These are phyloP conservation scores for Adelphocoris suturalis DNA, from an alignment of 2,888 invertebrate genomes.

Conservation along the genomic window DNA sequence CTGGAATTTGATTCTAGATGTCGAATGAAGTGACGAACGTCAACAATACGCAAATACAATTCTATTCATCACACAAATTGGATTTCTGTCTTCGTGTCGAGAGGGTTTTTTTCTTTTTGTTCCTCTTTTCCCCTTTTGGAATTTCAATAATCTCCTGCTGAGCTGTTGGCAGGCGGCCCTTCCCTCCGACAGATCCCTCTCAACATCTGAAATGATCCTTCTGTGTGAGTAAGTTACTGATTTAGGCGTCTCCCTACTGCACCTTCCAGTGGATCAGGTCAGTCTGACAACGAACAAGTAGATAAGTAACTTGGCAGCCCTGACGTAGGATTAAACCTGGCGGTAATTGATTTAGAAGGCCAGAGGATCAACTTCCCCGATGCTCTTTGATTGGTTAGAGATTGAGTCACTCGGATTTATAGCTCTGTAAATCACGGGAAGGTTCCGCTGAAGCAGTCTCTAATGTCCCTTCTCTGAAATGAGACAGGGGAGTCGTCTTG, in stretches of 20 bases:
- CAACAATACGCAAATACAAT: slow-evolving; percentile 34
- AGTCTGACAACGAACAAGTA: not conserved
- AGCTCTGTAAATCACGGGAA: slow-evolving; percentile 51
- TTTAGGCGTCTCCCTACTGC: slow-evolving; percentile 40
- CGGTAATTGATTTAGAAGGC: slow-evolving; percentile 61
- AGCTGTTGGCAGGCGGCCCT: slow-evolving; percentile 54
- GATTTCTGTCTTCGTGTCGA: not conserved
- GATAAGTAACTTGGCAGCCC: slow-evolving; percentile 52
- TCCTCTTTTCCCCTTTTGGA: not conserved
- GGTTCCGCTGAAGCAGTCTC: slow-evolving; percentile 40
- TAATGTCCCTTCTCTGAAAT: slow-evolving; percentile 15
- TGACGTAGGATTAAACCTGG: slow-evolving; percentile 19
- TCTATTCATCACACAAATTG: slow-evolving; percentile 13
- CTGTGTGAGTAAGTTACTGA: slow-evolving; percentile 38
- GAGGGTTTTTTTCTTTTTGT: not conserved
- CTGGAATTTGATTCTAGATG: not conserved
- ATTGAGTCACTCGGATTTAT: slow-evolving; percentile 68
- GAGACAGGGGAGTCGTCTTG: slow-evolving; percentile 42
- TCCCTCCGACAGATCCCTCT: not conserved
- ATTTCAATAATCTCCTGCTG: slow-evolving; percentile 28
- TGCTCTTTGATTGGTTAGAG: slow-evolving; percentile 67
- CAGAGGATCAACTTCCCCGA: slow-evolving; percentile 47
- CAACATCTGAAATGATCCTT: slow-evolving; percentile 2
- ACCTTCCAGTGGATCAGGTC: slow-evolving; percentile 17
- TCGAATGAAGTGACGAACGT: not conserved